phyloP scores from a whole-genome alignment of 1,140 invertebrate genomes.

The Bombyx mandarina region DNA sequence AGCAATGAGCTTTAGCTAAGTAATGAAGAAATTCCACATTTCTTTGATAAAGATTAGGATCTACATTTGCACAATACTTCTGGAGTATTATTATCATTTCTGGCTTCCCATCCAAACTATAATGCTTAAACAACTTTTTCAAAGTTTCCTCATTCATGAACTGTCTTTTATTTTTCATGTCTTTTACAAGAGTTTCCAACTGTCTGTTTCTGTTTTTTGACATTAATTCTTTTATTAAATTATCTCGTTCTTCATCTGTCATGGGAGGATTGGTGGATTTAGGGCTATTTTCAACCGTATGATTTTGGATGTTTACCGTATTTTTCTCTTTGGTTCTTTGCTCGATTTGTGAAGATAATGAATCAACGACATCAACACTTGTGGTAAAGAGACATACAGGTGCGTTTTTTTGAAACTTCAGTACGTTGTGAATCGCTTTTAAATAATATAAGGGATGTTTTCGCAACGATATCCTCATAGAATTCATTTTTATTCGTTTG shows the following conservation, averaged over 20 bases:
- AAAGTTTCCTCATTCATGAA: conserved; percentile 28
- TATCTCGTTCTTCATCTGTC: conserved; percentile 27
- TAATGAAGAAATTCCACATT: conserved; percentile 59
- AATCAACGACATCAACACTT: conserved; percentile 27
- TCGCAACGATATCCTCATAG: conserved; percentile 10
- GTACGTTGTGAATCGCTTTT: conserved; percentile 12
- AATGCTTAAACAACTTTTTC: conserved; percentile 43
- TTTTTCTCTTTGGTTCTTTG: conserved; percentile 24
- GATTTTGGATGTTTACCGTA: background rate
- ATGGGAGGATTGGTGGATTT: background rate
- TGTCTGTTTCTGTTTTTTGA: conserved; percentile 37
- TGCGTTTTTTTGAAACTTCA: conserved; percentile 8
- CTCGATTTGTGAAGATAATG: conserved; percentile 25
- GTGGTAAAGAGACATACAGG: conserved; percentile 14
- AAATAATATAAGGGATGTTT: conserved; percentile 21
- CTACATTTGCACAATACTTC: conserved; percentile 33
- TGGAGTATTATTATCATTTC: conserved; percentile 35
- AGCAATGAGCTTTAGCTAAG: conserved; percentile 52
- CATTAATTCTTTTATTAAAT: conserved; percentile 25
- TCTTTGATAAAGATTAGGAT: conserved; percentile 30
- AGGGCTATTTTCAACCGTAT: background rate
- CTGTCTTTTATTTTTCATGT: conserved; percentile 31
- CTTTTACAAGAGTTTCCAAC: conserved; percentile 26
- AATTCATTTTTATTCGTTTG: background rate
- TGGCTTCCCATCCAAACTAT: conserved; percentile 38